Evolutionary conservation across 2,113 vertebrate genomes (phyloP), one percentile per base, ranked within the genome.

Genomic region (Rhadina sibilatrix): DNA sequence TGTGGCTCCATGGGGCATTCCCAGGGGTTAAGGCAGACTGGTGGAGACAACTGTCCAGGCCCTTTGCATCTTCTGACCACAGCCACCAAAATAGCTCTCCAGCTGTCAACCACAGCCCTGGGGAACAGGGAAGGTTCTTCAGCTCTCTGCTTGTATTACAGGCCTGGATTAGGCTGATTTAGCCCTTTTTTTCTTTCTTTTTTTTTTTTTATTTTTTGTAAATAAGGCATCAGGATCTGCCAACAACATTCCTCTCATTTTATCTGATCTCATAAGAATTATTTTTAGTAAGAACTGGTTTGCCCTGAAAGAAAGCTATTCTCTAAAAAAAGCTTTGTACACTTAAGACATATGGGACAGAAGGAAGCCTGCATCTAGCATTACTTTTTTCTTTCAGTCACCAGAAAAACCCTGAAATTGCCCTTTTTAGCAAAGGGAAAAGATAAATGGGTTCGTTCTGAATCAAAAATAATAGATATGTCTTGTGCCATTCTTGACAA

Each of bases 211-310:
- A 49, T 56, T 75, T 76, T 76, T 90, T 38, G 81, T 92, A 95
- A 88, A 77, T 84, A 94, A 96, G 94, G 59, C 81, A 65, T 75
- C 47, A 53, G 68, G 54, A 87, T 91, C 83, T 93, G 79, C 87
- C 84, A 87, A 90, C 72, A 91, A 50, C 76, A 88, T 93, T 96
- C 94, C 94, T 97, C 84, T 79, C 71, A 49, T 81, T 93, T 95
- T 85, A 77, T 93, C 93, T 96, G 92, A 96, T 96, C 86, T 92
- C 92, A 87, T 94, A 94, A 82, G 90, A 87, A 93, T 89, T 97
- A 97, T 96, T 97, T 97, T 97, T 94, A 96, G 96, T 87, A 96
- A 94, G 92, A 84, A 78, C 83, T 78, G 86, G 92, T 96, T 94
- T 96, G 96, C 89, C 90, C 93, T 95, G 86, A 96, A 96, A 96